phyloP scores from a whole-genome alignment of 2,797 vertebrate species.

The Paguma larvata region DNA sequence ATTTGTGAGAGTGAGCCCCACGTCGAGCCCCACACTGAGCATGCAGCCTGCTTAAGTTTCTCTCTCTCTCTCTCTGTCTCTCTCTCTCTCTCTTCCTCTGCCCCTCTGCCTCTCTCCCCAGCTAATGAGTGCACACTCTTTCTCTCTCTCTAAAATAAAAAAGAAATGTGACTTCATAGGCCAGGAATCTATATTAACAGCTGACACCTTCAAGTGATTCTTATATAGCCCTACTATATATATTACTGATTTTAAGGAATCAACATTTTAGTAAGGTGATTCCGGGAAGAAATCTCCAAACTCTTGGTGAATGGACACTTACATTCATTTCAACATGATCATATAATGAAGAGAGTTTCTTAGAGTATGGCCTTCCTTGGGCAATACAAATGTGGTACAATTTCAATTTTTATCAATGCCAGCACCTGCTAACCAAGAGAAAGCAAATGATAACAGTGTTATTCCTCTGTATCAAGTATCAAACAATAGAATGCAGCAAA shows the following conservation, averaged over 20 bases:
- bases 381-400: neutral
- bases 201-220: neutral
- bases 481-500: slow-evolving; percentile 23
- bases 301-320: neutral
- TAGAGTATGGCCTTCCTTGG: neutral
- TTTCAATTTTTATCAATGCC: neutral
- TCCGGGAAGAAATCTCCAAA: neutral
- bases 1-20: no score
- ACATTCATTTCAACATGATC: neutral
- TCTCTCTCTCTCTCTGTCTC: no score
- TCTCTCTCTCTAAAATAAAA: no score
- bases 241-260: neutral
- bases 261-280: neutral
- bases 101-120: no score
- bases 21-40: no score
- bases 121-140: no score
- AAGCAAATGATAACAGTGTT: neutral
- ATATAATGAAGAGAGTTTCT: neutral
- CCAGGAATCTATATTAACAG: neutral
- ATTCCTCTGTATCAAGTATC: neutral
- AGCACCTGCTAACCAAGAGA: neutral
- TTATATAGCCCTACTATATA: neutral
- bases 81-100: no score
- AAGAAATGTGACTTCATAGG: neutral
- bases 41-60: no score